These are phyloP conservation scores for Diphyllodes magnificus DNA, from an alignment of 2,113 vertebrate species.

Conservation along the genomic window DNA sequence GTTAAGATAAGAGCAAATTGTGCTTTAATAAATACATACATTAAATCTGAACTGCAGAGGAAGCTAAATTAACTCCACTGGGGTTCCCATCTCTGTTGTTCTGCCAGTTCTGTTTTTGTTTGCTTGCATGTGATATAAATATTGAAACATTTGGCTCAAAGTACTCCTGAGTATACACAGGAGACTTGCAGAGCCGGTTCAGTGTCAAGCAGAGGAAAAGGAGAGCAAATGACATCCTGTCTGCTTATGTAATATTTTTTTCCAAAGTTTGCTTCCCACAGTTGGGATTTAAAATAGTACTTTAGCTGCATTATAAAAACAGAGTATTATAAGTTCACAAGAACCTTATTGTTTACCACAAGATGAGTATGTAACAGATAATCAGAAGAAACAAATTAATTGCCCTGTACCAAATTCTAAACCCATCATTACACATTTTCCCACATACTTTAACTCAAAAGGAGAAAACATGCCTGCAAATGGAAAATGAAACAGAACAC, in stretches of 20 bases:
- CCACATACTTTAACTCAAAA: neutral
- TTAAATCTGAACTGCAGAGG: neutral
- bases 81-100: neutral
- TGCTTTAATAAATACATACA: conserved; percentile 17
- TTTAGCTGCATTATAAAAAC: neutral
- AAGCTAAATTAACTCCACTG: conserved; percentile 22
- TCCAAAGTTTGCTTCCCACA: conserved; percentile 38
- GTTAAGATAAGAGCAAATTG: neutral
- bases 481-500: neutral
- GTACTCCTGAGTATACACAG: conserved; percentile 4
- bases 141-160: conserved; percentile 46
- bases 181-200: conserved; percentile 16
- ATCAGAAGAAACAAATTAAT: neutral
- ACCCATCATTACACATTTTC: neutral
- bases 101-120: conserved; percentile 3
- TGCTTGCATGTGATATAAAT: conserved; percentile 28
- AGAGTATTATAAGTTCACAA: neutral
- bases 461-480: neutral
- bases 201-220: conserved; percentile 30
- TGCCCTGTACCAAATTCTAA: neutral
- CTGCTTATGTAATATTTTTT: conserved; percentile 21
- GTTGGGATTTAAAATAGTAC: conserved; percentile 26
- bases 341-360: neutral
- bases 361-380: neutral
- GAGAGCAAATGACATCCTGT: conserved; percentile 24